Percentiles rank a stretch among this genome's conserved stretches.
phyloP scores from a whole-genome alignment of 1,140 invertebrate genomes.

The Brachionus sp. region DNA sequence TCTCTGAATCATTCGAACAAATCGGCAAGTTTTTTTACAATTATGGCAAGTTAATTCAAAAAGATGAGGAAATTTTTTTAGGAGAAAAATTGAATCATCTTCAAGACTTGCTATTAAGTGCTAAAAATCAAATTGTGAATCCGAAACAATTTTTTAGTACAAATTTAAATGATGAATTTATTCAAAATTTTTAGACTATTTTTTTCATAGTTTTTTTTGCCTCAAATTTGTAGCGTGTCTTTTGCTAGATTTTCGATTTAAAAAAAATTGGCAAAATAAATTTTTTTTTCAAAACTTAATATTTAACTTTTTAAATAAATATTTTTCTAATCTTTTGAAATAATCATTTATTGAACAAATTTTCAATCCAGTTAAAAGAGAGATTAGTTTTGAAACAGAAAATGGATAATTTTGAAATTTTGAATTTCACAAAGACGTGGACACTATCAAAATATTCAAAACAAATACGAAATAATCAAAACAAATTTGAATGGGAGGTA shows the following conservation, averaged over 20 bases:
- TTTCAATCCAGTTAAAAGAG: not conserved
- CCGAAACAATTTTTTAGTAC: not conserved
- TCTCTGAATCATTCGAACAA: not conserved
- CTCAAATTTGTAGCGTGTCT: not conserved
- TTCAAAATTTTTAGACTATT: not conserved
- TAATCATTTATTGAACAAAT: not conserved
- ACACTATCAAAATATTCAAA: not conserved
- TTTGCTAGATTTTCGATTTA: not conserved
- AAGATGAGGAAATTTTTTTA: not conserved
- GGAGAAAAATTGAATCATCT: not conserved
- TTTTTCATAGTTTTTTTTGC: not conserved
- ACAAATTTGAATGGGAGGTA: not conserved
- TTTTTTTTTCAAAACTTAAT: not conserved
- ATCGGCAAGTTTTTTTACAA: not conserved
- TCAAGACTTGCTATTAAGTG: not conserved
- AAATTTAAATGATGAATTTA: not conserved
- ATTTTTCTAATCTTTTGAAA: not conserved
- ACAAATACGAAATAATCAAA: not conserved
- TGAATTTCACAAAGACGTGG: conserved; percentile 16
- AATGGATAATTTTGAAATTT: conserved; percentile 38
- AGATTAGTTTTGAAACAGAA: not conserved
- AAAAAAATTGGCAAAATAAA: not conserved
- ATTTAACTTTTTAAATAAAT: not conserved
- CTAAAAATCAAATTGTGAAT: not conserved
- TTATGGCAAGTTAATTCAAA: not conserved